A percentile compares a stretch with the other conserved stretches of the same genome.
Evolutionary conservation across 2,797 vertebrate genomes (phyloP).

Genomic region (Percopsis omiscomaycus): DNA sequence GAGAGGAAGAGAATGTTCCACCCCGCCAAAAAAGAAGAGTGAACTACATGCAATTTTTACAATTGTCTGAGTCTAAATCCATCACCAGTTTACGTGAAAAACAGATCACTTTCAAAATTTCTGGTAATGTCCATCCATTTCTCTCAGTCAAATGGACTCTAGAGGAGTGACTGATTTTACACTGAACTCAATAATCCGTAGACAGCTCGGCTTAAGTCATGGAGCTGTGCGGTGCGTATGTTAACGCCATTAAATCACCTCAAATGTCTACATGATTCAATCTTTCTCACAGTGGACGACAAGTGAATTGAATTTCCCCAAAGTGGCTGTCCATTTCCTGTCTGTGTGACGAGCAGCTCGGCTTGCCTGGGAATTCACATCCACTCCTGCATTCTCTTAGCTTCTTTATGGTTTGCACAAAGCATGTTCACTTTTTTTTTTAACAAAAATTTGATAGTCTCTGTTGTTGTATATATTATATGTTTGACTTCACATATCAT

Average conservation of each 20-base stretch:
- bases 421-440: slow-evolving; percentile 35
- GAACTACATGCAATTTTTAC: slow-evolving; percentile 31
- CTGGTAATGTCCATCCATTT: slow-evolving; percentile 73
- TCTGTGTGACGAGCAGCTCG: slow-evolving; percentile 74
- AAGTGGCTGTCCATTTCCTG: slow-evolving; percentile 82
- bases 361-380: slow-evolving; percentile 67
- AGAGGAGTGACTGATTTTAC: slow-evolving; percentile 76
- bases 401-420: slow-evolving; percentile 60
- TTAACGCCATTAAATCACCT: slow-evolving; percentile 82
- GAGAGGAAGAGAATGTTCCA: too few relatives aligned
- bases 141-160: slow-evolving; percentile 73
- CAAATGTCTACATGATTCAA: slow-evolving; percentile 80
- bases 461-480: not conserved
- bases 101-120: slow-evolving; percentile 67
- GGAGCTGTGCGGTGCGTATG: slow-evolving; percentile 68
- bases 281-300: slow-evolving; percentile 75
- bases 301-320: slow-evolving; percentile 79
- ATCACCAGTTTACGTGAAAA: slow-evolving; percentile 64
- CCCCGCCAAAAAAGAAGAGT: not conserved
- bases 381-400: slow-evolving; percentile 66
- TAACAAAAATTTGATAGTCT: slow-evolving; percentile 13
- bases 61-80: slow-evolving; percentile 49
- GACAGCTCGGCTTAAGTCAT: slow-evolving; percentile 57
- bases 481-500: not conserved
- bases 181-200: slow-evolving; percentile 75